Conservation (phyloP, 2,888 invertebrate species). For the Eurytoma adleriae region DNA sequence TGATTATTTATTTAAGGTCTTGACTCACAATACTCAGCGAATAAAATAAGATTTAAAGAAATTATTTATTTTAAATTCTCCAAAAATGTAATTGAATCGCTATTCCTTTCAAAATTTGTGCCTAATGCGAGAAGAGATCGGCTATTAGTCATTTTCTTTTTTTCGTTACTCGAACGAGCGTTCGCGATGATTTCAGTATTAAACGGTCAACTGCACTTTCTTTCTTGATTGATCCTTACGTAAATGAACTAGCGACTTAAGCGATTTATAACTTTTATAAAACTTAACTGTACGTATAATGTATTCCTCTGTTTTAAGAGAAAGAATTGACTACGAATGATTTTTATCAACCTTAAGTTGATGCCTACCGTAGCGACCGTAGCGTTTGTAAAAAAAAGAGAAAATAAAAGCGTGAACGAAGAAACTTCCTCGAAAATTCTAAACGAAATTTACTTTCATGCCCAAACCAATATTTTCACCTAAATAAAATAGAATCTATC, state of each 20-base stretch:
- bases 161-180: not conserved
- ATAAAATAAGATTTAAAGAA: no score
- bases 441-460: conserved; percentile 12
- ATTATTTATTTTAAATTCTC: no score
- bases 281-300: conserved; percentile 22
- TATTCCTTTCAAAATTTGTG: conserved; percentile 20
- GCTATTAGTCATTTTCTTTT: not conserved
- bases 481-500: not conserved
- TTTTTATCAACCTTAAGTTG: conserved; percentile 26
- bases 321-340: not conserved
- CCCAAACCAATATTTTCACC: conserved; percentile 12
- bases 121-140: conserved; percentile 26
- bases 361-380: conserved; percentile 1
- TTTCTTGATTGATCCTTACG: conserved; percentile 22
- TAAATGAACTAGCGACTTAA: conserved; percentile 17
- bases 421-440: not conserved
- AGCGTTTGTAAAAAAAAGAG: conserved; percentile 23
- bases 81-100: no score
- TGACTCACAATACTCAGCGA: no score
- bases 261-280: conserved; percentile 47
- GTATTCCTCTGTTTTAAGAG: not conserved
- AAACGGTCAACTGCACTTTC: not conserved
- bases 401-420: not conserved
- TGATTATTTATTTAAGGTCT: no score
- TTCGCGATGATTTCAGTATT: conserved; percentile 11